A percentile compares a stretch with the other conserved stretches of the same genome.
These are phyloP conservation scores for Oceanodroma tethys DNA, from an alignment of 2,113 vertebrate species.

Conservation along the genomic window DNA sequence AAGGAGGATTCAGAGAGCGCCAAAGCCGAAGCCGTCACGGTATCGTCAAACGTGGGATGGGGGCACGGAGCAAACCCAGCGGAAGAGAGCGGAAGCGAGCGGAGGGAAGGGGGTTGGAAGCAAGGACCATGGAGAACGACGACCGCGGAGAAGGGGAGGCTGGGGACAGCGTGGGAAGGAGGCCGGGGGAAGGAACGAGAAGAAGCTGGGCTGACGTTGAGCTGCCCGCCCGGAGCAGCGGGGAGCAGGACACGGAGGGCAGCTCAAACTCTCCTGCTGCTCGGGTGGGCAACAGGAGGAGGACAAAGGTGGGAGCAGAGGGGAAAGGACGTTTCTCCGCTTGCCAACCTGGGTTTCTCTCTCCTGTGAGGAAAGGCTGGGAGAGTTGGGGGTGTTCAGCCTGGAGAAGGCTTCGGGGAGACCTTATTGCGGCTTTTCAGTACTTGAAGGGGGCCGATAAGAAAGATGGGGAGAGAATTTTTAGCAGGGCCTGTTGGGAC, in stretches of 20 bases:
- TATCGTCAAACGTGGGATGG: not conserved
- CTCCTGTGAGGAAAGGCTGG: no score
- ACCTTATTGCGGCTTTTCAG: no score
- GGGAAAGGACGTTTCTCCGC: not conserved
- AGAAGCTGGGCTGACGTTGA: not conserved
- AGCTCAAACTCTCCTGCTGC: not conserved
- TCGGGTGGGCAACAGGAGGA: not conserved
- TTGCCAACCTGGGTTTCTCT: not conserved
- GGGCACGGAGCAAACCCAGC: not conserved
- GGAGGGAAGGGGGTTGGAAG: not conserved
- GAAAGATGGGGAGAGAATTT: no score
- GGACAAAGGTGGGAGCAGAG: not conserved
- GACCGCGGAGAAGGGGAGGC: not conserved
- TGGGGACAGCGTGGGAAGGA: not conserved
- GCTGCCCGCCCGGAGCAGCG: not conserved
- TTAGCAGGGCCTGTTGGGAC: no score
- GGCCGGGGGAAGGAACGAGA: not conserved
- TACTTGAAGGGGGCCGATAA: no score
- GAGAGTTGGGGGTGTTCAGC: no score
- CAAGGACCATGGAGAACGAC: rapidly evolving
- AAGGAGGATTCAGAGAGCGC: not conserved
- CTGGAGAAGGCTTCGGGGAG: no score
- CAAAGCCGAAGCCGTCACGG: not conserved
- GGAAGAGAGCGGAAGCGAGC: not conserved
- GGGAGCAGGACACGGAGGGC: not conserved